Percentiles rank a stretch among this genome's conserved stretches.
Evolutionary conservation across 2,888 invertebrate species (phyloP).

Genomic region (Tiphia femorata): DNA sequence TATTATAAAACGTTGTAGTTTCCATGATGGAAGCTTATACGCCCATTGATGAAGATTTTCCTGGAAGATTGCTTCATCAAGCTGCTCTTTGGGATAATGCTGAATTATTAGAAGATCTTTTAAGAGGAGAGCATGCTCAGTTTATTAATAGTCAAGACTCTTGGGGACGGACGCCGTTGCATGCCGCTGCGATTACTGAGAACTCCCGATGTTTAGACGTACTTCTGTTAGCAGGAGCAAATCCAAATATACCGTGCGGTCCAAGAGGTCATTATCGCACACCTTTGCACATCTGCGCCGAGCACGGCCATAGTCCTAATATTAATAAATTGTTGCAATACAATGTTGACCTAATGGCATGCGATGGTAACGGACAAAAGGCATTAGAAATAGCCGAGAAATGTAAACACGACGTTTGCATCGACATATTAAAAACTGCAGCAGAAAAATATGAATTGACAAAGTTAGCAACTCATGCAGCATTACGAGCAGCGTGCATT

Average conservation of each 20-base stretch:
- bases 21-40: slow-evolving; percentile 76
- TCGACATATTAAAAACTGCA: slow-evolving; percentile 75
- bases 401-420: slow-evolving; percentile 76
- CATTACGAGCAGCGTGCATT: slow-evolving; percentile 82
- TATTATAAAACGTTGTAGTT: no score
- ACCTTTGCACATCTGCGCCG: slow-evolving; percentile 84
- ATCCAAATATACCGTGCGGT: slow-evolving; percentile 78
- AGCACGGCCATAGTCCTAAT: slow-evolving; percentile 83
- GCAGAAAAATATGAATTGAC: slow-evolving; percentile 80
- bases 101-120: slow-evolving; percentile 84
- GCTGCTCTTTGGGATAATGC: slow-evolving; percentile 92
- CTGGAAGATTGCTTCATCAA: slow-evolving; percentile 84
- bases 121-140: slow-evolving; percentile 77
- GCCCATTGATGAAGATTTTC: slow-evolving; percentile 86
- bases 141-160: slow-evolving; percentile 80
- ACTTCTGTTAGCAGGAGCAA: slow-evolving; percentile 79
- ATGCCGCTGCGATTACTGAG: slow-evolving; percentile 86
- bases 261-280: slow-evolving; percentile 80
- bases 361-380: slow-evolving; percentile 79
- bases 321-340: slow-evolving; percentile 76
- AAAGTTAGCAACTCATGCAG: slow-evolving; percentile 80
- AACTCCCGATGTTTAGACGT: slow-evolving; percentile 82
- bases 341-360: slow-evolving; percentile 75
- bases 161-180: slow-evolving; percentile 82
- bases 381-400: slow-evolving; percentile 81